phyloP scores from a whole-genome alignment of 2,113 vertebrate genomes.

The Cromileptes altivelis region DNA sequence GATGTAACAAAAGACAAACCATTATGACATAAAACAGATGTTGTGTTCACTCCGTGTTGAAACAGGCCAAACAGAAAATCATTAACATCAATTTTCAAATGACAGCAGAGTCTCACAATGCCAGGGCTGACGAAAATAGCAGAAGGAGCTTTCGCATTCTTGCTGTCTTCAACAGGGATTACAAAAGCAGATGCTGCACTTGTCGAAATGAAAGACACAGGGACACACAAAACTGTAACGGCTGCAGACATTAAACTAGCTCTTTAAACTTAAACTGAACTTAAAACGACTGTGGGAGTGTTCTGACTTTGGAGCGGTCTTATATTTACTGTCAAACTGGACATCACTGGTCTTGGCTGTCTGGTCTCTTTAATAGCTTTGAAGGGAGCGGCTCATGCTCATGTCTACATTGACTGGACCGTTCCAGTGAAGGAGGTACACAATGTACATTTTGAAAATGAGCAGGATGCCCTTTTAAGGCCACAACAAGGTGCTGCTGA shows the following conservation, averaged over 20 bases:
- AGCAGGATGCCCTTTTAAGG: constrained; percentile 29
- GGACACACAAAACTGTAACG: not conserved
- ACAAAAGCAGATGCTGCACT: constrained; percentile 58
- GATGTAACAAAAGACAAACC: constrained; percentile 27
- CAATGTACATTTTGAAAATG: not conserved
- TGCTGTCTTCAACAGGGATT: constrained; percentile 29
- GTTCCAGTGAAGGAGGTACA: not conserved
- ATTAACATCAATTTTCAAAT: constrained; percentile 38
- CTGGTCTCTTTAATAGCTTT: not conserved
- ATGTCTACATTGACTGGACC: not conserved
- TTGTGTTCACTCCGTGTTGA: constrained; percentile 19
- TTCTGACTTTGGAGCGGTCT: too few relatives aligned
- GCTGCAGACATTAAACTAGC: not conserved
- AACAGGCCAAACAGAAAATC: constrained; percentile 28
- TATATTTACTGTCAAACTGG: not conserved
- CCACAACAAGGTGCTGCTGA: not conserved
- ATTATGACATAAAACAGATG: constrained; percentile 36
- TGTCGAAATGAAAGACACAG: constrained; percentile 24
- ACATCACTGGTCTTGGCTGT: not conserved
- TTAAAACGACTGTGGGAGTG: too few relatives aligned
- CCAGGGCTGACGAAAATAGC: constrained; percentile 42
- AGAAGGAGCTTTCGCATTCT: constrained; percentile 37
- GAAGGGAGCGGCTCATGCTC: not conserved
- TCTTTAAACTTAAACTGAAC: too few relatives aligned
- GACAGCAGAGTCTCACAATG: constrained; percentile 21